phyloP scores from a whole-genome alignment of 2,113 vertebrate genomes.

The Octodon degus region DNA sequence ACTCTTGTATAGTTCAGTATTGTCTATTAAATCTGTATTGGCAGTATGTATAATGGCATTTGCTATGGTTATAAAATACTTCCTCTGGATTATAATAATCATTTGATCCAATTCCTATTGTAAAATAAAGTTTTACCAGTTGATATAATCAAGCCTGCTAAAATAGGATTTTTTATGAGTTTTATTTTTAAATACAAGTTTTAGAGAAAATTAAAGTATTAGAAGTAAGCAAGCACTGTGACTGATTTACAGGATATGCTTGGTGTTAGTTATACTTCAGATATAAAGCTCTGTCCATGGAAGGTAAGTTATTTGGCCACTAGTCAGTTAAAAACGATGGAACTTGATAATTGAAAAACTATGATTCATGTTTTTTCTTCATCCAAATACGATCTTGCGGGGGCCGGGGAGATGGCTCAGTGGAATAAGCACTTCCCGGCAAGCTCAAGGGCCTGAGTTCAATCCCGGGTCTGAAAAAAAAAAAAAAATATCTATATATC shows the following conservation, averaged over 20 bases:
- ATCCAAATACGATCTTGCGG: background rate
- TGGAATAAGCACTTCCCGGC: no score
- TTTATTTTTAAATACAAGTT: slow-evolving; percentile 58
- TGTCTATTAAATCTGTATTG: slow-evolving; percentile 82
- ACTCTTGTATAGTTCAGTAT: slow-evolving; percentile 83
- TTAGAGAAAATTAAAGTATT: slow-evolving; percentile 60
- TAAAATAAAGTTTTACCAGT: slow-evolving; percentile 82
- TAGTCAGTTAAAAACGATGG: slow-evolving; percentile 27
- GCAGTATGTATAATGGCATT: slow-evolving; percentile 80
- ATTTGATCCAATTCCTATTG: slow-evolving; percentile 79
- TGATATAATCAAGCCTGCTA: slow-evolving; percentile 78
- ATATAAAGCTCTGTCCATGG: background rate
- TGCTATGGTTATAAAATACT: slow-evolving; percentile 78
- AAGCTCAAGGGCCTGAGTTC: no score
- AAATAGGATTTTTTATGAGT: slow-evolving; percentile 78
- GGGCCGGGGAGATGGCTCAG: no score
- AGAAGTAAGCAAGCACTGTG: slow-evolving; percentile 29
- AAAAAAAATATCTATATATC: no score
- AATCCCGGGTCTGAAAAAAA: no score
- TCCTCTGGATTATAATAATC: slow-evolving; percentile 77
- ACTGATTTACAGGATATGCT: background rate
- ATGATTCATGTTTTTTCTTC: background rate
- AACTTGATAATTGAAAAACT: slow-evolving; percentile 42
- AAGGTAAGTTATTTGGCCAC: slow-evolving; percentile 10
- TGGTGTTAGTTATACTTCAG: background rate